Percentiles rank a stretch among this genome's conserved stretches.
phyloP scores from a whole-genome alignment of 2,888 invertebrate species.

The Chirona hameri region DNA sequence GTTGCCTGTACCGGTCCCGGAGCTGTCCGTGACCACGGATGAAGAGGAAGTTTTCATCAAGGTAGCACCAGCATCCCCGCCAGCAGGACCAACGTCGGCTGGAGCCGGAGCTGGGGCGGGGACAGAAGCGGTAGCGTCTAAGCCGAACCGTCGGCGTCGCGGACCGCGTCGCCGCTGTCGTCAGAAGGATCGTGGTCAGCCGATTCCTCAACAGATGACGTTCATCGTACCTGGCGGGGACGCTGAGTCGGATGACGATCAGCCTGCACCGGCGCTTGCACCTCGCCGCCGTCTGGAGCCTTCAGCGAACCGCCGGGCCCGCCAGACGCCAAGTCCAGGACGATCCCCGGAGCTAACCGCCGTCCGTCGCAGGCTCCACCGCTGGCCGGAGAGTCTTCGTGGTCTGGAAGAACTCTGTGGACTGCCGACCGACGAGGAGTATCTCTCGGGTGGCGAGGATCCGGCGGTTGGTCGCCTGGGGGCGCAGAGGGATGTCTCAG shows the following conservation, averaged over 20 bases:
- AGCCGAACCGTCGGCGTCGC: not conserved
- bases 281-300: not conserved
- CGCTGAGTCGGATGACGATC: not conserved
- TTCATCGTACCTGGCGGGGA: not conserved
- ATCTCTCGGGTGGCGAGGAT: not conserved
- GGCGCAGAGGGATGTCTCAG: not conserved
- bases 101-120: not conserved
- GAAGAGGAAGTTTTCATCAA: not conserved
- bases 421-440: not conserved
- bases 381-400: not conserved
- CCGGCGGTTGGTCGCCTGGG: not conserved
- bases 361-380: not conserved
- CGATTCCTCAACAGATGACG: not conserved
- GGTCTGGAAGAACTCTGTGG: not conserved
- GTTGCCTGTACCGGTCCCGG: not conserved
- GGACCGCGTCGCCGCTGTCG: not conserved
- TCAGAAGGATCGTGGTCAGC: not conserved
- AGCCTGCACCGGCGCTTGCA: not conserved
- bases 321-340: slow-evolving; percentile 1
- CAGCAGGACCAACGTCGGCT: no score
- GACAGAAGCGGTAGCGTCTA: not conserved
- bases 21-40: not conserved
- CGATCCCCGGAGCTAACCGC: not conserved
- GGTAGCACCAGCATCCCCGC: not conserved
- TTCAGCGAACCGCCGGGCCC: not conserved